These are phyloP conservation scores for Streblospio benedicti DNA, from an alignment of 1,140 invertebrate species.

Conservation along the genomic window DNA sequence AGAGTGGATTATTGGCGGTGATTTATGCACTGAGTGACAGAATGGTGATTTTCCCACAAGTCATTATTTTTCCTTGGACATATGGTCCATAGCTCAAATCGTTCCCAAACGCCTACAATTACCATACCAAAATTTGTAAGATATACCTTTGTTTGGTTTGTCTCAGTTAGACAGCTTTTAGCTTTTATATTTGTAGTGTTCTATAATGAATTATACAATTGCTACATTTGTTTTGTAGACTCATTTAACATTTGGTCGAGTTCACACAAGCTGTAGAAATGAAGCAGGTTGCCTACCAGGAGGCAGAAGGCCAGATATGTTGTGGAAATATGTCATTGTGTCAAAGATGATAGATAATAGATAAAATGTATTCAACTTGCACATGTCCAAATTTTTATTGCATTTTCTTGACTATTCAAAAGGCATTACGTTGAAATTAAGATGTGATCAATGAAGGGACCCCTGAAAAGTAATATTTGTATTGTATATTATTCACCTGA, in stretches of 20 bases:
- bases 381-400: too few relatives aligned
- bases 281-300: constrained; percentile 99
- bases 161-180: neutral
- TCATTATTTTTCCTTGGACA: too few relatives aligned
- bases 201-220: constrained; percentile 8
- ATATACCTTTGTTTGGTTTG: constrained; percentile 16
- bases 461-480: neutral
- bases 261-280: constrained; percentile 98
- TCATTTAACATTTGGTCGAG: constrained; percentile 96
- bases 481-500: constrained; percentile 13
- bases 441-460: constrained; percentile 3
- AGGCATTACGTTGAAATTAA: too few relatives aligned
- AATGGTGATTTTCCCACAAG: too few relatives aligned
- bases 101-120: too few relatives aligned
- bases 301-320: constrained; percentile 93
- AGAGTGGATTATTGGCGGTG: too few relatives aligned
- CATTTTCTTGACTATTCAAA: too few relatives aligned
- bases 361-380: constrained; percentile 1
- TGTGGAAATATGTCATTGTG: constrained; percentile 67
- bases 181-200: neutral
- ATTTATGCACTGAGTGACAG: too few relatives aligned
- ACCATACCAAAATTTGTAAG: too few relatives aligned
- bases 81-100: too few relatives aligned
- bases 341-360: constrained; percentile 9
- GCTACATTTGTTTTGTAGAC: constrained; percentile 62